Evolutionary conservation across 2,888 invertebrate genomes (phyloP), one percentile per base, ranked within the genome.

Genomic region (Marronus borbonicus): DNA sequence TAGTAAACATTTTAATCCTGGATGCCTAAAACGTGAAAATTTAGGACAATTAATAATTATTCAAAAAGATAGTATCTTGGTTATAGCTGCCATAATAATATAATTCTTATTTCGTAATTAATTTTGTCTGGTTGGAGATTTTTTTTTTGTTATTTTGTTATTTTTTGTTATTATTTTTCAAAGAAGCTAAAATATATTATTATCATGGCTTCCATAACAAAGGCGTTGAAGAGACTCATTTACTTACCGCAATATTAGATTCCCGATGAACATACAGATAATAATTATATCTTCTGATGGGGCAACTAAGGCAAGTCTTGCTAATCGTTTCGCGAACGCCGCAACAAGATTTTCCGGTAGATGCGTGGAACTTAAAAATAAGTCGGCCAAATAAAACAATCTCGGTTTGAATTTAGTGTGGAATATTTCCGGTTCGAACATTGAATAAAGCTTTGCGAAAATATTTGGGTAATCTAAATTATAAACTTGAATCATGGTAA

Each of bases 401-500:
- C 97, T 92, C 0, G 95, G 93, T 87, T 96, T 96, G 89, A 96
- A 97, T 84, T 96, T 95, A 12, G 96, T 96, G 85, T 95, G 95
- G 88, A 98, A 96, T 84, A 98, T 94, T 84, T 95, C 94, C 0
- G 97, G 96, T 85, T 96, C 95, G 85, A 98, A 95, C 93, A 99
- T 94, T 24, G 95, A 94, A 90, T 99, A 99, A n/a, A 99, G 91
- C 85, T 98, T 97, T 83, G 93, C 93, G 89, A 97, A 99, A 87
- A 99, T 96, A 87, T 97, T 95, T 0, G 98, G 98, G 89, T 98
- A 98, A 85, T 98, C 95, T 89, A 99, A 92, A 90, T 98, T 98
- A 89, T 97, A 94, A 80, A 94, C 93, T 81, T 96, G 94, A 79
- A 98, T 96, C 81, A 99, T 91, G 72, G 95, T 93, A 86, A 97